These are phyloP conservation scores for Andinoacara biseriatus DNA, from an alignment of 2,113 vertebrate species.

Conservation along the genomic window DNA sequence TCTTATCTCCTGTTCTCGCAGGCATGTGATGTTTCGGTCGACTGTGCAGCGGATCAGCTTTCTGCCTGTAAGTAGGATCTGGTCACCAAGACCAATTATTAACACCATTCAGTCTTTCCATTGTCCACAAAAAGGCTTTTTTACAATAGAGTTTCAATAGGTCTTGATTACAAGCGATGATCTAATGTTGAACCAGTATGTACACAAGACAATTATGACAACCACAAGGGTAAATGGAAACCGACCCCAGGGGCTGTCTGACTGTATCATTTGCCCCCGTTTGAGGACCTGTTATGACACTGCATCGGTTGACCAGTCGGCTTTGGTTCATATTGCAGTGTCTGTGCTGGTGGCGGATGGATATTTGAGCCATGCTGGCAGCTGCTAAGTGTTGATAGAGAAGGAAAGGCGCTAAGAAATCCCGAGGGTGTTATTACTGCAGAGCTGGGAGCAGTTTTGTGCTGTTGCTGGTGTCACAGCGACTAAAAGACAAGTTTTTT, in stretches of 20 bases:
- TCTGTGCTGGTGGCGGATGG: conserved; percentile 58
- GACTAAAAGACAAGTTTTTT: conserved; percentile 52
- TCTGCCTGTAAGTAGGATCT: conserved; percentile 81
- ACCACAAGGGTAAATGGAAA: conserved; percentile 41
- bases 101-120: conserved; percentile 56
- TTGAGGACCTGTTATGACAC: conserved; percentile 47
- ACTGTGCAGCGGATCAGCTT: conserved; percentile 81
- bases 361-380: conserved; percentile 73
- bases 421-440: conserved; percentile 70
- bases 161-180: conserved; percentile 61
- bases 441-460: conserved; percentile 65
- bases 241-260: conserved; percentile 34
- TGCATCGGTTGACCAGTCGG: conserved; percentile 39
- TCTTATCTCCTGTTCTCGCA: conserved; percentile 51
- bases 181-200: conserved; percentile 36
- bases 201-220: conserved; percentile 47
- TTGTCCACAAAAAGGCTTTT: conserved; percentile 43
- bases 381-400: conserved; percentile 76
- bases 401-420: conserved; percentile 72
- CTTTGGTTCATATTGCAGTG: conserved; percentile 61
- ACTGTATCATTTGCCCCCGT: conserved; percentile 36
- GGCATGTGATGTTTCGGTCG: conserved; percentile 83
- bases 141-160: conserved; percentile 56
- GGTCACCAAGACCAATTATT: conserved; percentile 60
- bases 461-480: conserved; percentile 57